Evolutionary conservation across 1,140 invertebrate species (phyloP).

Genomic region (Eriocheir sinensis): DNA sequence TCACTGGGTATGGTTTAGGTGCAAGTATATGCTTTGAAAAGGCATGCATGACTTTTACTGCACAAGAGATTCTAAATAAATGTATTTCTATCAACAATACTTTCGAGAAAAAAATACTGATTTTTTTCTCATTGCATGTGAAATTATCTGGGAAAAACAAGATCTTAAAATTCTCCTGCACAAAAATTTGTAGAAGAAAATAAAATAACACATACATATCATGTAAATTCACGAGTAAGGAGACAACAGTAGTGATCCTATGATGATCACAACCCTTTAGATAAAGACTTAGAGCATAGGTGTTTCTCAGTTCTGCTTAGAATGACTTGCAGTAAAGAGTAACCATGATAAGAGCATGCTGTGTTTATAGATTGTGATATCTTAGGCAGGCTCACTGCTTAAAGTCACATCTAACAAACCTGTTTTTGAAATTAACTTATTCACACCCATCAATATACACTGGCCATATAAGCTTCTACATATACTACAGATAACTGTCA

Average conservation of each 20-base stretch:
- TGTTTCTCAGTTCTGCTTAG: too few species aligned
- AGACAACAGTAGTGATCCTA: not conserved
- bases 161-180: not conserved
- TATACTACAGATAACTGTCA: not conserved
- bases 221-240: not conserved
- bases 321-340: too few species aligned
- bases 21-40: not conserved
- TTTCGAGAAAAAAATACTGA: too few species aligned
- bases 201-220: not conserved
- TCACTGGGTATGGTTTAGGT: not conserved
- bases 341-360: too few species aligned
- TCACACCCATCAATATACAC: not conserved
- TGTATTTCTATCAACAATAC: too few species aligned
- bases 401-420: not conserved
- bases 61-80: not conserved
- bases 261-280: too few species aligned
- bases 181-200: not conserved
- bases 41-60: not conserved
- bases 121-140: not conserved
- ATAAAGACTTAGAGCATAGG: too few species aligned
- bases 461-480: not conserved
- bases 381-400: not conserved
- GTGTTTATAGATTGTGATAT: too few species aligned
- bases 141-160: not conserved
- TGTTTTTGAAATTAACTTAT: not conserved